Evolutionary conservation across 1,140 invertebrate species (phyloP).

Genomic region (Saccostrea glomerata): DNA sequence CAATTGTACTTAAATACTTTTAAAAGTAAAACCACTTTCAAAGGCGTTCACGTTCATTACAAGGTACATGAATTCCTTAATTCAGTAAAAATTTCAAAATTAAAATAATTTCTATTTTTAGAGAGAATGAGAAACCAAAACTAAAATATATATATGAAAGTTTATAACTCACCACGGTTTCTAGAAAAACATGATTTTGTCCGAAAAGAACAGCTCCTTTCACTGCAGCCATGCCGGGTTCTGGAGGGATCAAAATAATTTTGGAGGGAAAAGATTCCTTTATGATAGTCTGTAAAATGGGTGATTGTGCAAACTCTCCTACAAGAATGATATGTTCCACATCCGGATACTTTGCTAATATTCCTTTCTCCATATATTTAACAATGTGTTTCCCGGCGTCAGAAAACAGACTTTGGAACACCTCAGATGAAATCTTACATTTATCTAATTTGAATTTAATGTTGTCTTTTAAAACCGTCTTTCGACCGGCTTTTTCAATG

Average conservation of each 20-base stretch:
- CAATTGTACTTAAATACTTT: not conserved
- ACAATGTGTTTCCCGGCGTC: slow-evolving; percentile 4
- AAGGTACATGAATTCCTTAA: not conserved
- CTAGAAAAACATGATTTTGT: not conserved
- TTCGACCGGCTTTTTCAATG: not conserved
- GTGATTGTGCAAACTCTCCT: slow-evolving; percentile 12
- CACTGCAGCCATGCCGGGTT: not conserved
- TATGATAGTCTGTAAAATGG: not conserved
- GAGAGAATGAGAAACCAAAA: not conserved
- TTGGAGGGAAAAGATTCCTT: not conserved
- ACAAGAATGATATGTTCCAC: not conserved
- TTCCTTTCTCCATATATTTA: not conserved
- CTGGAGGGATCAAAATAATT: not conserved
- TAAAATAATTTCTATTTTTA: not conserved
- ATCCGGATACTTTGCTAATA: not conserved
- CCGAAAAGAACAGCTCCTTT: not conserved
- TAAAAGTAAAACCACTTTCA: not conserved
- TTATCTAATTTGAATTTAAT: not conserved
- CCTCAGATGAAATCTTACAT: not conserved
- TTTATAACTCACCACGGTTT: not conserved
- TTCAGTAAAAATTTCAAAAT: not conserved
- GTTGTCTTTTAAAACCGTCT: not conserved
- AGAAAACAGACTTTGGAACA: not conserved
- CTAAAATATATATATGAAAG: not conserved
- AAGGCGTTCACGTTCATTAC: not conserved